Evolutionary conservation across 2,113 vertebrate species (phyloP), one percentile per base, ranked within the genome.

Genomic region (Eurypyga helias): DNA sequence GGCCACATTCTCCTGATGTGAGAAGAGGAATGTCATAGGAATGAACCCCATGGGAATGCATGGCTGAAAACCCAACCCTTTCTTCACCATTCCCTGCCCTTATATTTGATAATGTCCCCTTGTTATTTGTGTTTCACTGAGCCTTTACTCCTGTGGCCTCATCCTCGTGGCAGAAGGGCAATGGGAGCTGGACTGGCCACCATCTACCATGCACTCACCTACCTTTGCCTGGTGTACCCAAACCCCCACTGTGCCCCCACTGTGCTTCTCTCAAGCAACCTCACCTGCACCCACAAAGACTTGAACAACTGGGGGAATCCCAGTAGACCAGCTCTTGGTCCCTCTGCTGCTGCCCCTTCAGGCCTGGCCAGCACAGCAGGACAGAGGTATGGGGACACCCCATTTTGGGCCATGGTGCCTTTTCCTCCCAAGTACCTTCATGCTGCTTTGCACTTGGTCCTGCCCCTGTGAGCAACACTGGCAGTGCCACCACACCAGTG

Each of bases 1-100:
- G 3, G 33, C 19, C 38, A 43, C 1, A 0, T 28, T 72, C 10
- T 70, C 41, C 73, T 66, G 60, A 31, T 24, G 8, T 0, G 3
- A 38, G 52, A 73, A 66, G n/a, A 13, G 24, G 28, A 80, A 60
- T 11, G 20, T 38, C 43, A 25, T 3, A 65, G 5, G 75, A 67
- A 73, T 20, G 5, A 90, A 46, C 20, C 7, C 28, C n/a, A 26
- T 24, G 28, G 26, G 43, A 52, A 79, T 1, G 4, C 5, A 20
- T 3, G 0, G n/a, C 41, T 77, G 55, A 77, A 62, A 62, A 41
- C 25, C 64, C 17, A 34, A 18, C 45, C 9, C 3, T 31, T 29
- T 45, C 54, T 64, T 58, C 60, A 29, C 8, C 29, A 54, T 41
- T 34, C 29, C 24, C 15, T 54, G 54, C 13, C 38, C 33, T 36